Base-by-base conservation (phyloP, 2,113 vertebrate genomes). In the Ivindomyrus marchei region DNA sequence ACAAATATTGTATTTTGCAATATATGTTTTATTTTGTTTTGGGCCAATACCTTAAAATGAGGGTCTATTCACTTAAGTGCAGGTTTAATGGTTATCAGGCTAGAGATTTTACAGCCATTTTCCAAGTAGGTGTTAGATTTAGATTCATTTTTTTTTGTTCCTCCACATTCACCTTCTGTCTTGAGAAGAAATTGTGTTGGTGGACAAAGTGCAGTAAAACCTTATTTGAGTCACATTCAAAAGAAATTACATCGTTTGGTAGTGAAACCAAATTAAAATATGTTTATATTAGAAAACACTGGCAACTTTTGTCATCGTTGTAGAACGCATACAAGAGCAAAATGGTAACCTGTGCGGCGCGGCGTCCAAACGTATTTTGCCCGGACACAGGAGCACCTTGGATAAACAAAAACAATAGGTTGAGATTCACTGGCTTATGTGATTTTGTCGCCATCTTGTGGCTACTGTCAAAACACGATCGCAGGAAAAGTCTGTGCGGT, bases 401-500 rank as follows among this genome's bases (percentile, higher is more conserved):
- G 62, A 27, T 27, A 11, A 53, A 53, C 15, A 53, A 58, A 58
- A 56, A 27, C 31, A 36, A 27, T 39, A 62, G 27, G 15, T 77
- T 77, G 46, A 31, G 66, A 11, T 17, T 47, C 46, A 49, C 24
- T 89, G 31, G 74, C 47, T 83, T 46, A 58, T 49, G 50, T 39
- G 70, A 19, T 24, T 89, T 47, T 89, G 70, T 91, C 89, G 85
- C 90, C 90, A 87, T 77, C 90, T 89, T 42, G 89, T 92, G 91
- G 88, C 17, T 42, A 58, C 66, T 88, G 88, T 92, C 83, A 53
- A 89, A 90, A 91, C 91, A 88, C 91, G 92, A 92, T 91, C 93
- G 94, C 94, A 93, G 92, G 91, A 90, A 89, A 15, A 17, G 10
- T 31, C 66, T 74, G 70, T 93, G 93, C 93, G 93, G 93, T 94